phyloP scores from a whole-genome alignment of 1,140 invertebrate genomes.

The Cecropterus lyciades region DNA sequence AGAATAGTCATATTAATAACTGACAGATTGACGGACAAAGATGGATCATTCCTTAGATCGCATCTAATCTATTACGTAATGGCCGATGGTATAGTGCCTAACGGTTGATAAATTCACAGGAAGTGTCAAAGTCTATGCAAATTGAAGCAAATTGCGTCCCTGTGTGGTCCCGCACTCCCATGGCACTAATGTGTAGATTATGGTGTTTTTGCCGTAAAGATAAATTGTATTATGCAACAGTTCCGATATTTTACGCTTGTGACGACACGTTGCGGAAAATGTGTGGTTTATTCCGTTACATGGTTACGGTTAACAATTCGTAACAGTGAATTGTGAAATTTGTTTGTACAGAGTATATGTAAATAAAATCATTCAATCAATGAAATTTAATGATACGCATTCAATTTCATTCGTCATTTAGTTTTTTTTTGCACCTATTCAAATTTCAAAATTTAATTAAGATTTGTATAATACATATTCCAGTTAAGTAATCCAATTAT shows the following conservation, averaged over 20 bases:
- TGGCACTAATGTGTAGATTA: conserved; percentile 22
- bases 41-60: not conserved
- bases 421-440: too few relatives aligned
- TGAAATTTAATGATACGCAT: too few relatives aligned
- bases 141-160: conserved; percentile 40
- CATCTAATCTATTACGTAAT: conserved; percentile 22
- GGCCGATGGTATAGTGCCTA: not conserved
- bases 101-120: conserved; percentile 37
- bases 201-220: conserved; percentile 29
- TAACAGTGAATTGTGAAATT: not conserved
- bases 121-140: conserved; percentile 42
- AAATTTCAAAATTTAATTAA: too few relatives aligned
- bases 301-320: conserved; percentile 7
- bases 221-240: conserved; percentile 38
- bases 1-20: not conserved
- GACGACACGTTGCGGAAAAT: conserved; percentile 4
- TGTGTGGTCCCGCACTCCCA: conserved; percentile 40
- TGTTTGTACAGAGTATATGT: not conserved
- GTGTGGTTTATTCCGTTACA: conserved; percentile 23
- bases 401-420: too few relatives aligned
- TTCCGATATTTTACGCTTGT: conserved; percentile 41
- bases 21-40: conserved; percentile 4
- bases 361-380: too few relatives aligned
- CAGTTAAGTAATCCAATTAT: too few relatives aligned
- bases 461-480: too few relatives aligned